Evolutionary conservation across 2,797 vertebrate genomes (phyloP).

Genomic region (Craterocephalus amniculus): DNA sequence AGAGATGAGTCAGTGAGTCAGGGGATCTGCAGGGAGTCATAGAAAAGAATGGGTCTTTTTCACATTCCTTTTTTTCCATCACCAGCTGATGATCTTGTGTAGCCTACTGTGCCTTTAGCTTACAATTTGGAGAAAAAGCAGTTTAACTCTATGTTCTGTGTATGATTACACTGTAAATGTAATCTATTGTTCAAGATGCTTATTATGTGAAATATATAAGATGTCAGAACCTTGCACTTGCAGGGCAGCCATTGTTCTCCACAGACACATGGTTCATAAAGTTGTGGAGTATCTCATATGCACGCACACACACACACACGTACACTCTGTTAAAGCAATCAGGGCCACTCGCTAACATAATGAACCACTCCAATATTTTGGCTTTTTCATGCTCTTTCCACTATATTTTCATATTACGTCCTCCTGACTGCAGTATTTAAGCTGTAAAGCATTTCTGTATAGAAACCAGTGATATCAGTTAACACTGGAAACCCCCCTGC

Average conservation of each 20-base stretch:
- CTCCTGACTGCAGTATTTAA: slow-evolving; percentile 59
- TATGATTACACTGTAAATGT: slow-evolving; percentile 20
- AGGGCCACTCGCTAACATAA: slow-evolving; percentile 67
- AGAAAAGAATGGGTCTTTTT: slow-evolving; percentile 37
- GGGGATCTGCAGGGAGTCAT: slow-evolving; percentile 26
- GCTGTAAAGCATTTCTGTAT: slow-evolving; percentile 72
- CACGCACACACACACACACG: slow-evolving; percentile 22
- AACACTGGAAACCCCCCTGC: slow-evolving; percentile 71
- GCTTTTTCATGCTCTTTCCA: slow-evolving; percentile 68
- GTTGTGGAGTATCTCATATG: slow-evolving; percentile 40
- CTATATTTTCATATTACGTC: slow-evolving; percentile 65
- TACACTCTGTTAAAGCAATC: slow-evolving; percentile 77
- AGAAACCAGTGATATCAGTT: slow-evolving; percentile 71
- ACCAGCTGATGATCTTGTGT: slow-evolving; percentile 29
- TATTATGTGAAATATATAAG: slow-evolving; percentile 48
- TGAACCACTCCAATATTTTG: slow-evolving; percentile 64
- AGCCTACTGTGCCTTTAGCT: slow-evolving; percentile 18
- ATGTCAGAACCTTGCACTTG: slow-evolving; percentile 52
- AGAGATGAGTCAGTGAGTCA: slow-evolving; percentile 45
- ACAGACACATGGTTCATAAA: slow-evolving; percentile 57
- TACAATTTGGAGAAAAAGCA: slow-evolving; percentile 2
- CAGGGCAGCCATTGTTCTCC: slow-evolving; percentile 67
- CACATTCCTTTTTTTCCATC: slow-evolving; percentile 7
- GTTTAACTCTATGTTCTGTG: slow-evolving; percentile 23
- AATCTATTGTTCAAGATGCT: slow-evolving; percentile 54